These are phyloP conservation scores for Caenorhabditis elegans DNA, from an alignment of 1,140 invertebrate species.

Conservation along the genomic window DNA sequence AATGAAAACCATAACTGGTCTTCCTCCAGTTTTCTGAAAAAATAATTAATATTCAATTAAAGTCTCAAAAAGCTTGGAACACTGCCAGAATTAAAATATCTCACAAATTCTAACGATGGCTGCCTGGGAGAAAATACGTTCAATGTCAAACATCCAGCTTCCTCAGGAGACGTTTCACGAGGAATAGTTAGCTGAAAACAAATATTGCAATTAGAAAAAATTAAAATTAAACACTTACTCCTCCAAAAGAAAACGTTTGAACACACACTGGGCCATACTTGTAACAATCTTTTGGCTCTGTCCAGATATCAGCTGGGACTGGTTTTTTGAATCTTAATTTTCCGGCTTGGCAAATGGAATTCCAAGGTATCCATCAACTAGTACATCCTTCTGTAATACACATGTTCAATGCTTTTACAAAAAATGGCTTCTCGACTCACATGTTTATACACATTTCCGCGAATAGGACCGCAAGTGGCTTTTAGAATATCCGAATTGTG, in stretches of 20 bases:
- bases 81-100: constrained; percentile 57
- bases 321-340: constrained; percentile 55
- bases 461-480: neutral
- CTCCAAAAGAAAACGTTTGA: constrained; percentile 20
- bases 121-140: constrained; percentile 78
- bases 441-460: constrained; percentile 4
- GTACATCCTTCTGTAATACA: neutral
- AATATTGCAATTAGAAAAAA: no score
- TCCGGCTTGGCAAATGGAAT: constrained; percentile 56
- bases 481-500: neutral
- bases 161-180: neutral
- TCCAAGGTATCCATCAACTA: constrained; percentile 59
- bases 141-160: constrained; percentile 85
- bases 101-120: neutral
- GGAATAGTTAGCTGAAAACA: constrained; percentile 69
- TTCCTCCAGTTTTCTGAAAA: neutral
- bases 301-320: constrained; percentile 34
- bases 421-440: neutral
- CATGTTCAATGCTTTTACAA: no score
- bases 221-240: no score
- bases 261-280: constrained; percentile 7
- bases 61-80: no score
- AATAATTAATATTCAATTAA: no score
- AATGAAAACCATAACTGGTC: constrained; percentile 92
- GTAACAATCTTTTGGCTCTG: constrained; percentile 20